These are phyloP conservation scores for Agelas oroides DNA, from an alignment of 37 sponge, comb jelly and placozoan genomes.

Conservation along the genomic window DNA sequence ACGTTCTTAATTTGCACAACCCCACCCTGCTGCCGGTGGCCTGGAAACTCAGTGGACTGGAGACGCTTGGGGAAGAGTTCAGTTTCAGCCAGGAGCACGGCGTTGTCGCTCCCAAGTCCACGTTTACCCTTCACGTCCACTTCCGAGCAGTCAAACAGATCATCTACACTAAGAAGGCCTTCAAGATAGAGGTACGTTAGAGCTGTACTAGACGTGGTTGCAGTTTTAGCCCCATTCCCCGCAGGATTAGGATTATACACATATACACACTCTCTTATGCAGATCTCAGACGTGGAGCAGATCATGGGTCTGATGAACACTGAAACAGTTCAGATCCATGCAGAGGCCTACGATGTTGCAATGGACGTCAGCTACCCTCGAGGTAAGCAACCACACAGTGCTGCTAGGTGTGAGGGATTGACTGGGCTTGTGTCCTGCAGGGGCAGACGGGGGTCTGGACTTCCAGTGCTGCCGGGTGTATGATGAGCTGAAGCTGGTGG, in stretches of 20 bases:
- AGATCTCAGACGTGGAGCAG: slow-evolving; percentile 92
- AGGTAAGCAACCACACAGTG: slow-evolving; percentile 50
- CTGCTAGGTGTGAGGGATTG: neutral
- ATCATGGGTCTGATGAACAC: slow-evolving; percentile 92
- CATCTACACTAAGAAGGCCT: slow-evolving; percentile 79
- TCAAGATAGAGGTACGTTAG: slow-evolving; percentile 84
- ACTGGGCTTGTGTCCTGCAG: slow-evolving; percentile 1
- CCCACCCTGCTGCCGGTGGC: slow-evolving; percentile 90
- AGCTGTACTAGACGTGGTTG: neutral
- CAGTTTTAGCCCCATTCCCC: too few species aligned
- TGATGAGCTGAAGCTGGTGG: slow-evolving; percentile 85
- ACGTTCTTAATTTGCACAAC: slow-evolving; percentile 83
- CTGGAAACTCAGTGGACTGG: slow-evolving; percentile 93
- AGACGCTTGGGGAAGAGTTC: slow-evolving; percentile 93
- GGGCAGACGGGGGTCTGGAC: slow-evolving; percentile 94
- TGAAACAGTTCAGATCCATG: slow-evolving; percentile 82
- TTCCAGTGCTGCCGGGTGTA: slow-evolving; percentile 84
- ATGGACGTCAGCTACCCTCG: slow-evolving; percentile 96
- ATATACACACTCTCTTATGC: neutral
- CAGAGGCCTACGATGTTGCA: slow-evolving; percentile 98
- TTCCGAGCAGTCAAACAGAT: slow-evolving; percentile 90
- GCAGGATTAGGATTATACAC: too few species aligned
- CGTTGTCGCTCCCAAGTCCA: slow-evolving; percentile 88
- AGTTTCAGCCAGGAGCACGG: slow-evolving; percentile 93
- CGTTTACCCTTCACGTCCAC: slow-evolving; percentile 84